These are phyloP conservation scores for Threskiornis aethiopicus DNA, from an alignment of 2,797 vertebrate genomes.

Conservation along the genomic window DNA sequence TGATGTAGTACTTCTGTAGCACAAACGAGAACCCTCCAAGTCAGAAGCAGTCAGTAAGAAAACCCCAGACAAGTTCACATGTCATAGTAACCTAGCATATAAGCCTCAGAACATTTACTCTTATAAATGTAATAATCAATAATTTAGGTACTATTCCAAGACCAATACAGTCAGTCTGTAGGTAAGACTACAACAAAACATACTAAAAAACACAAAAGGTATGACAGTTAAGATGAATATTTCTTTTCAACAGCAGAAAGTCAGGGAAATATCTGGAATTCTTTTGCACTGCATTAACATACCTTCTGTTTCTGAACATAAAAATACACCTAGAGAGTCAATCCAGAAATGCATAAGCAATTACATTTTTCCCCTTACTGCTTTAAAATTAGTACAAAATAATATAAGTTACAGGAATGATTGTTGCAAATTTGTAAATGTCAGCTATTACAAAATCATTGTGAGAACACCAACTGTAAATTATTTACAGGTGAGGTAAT, in stretches of 20 bases:
- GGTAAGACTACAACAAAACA: constrained; percentile 15
- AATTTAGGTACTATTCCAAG: background rate
- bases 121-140: background rate
- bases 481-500: constrained; percentile 75
- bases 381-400: constrained; percentile 67
- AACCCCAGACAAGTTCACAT: background rate
- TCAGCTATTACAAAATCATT: constrained; percentile 56
- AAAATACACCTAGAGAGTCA: constrained; percentile 59
- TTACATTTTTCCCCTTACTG: constrained; percentile 5
- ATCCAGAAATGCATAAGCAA: constrained; percentile 29
- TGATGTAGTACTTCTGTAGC: background rate
- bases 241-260: constrained; percentile 31
- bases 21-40: background rate
- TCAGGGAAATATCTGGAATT: constrained; percentile 19
- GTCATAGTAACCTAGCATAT: background rate
- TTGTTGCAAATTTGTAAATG: constrained; percentile 61
- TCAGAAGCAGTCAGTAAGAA: background rate
- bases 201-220: background rate
- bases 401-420: constrained; percentile 69
- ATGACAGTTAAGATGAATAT: constrained; percentile 43
- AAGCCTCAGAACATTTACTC: background rate
- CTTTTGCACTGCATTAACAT: constrained; percentile 14
- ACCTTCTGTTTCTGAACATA: constrained; percentile 45
- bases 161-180: background rate
- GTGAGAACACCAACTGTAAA: constrained; percentile 50